These are phyloP conservation scores for Ammodytes dubius DNA, from an alignment of 2,113 vertebrate species.

Conservation along the genomic window DNA sequence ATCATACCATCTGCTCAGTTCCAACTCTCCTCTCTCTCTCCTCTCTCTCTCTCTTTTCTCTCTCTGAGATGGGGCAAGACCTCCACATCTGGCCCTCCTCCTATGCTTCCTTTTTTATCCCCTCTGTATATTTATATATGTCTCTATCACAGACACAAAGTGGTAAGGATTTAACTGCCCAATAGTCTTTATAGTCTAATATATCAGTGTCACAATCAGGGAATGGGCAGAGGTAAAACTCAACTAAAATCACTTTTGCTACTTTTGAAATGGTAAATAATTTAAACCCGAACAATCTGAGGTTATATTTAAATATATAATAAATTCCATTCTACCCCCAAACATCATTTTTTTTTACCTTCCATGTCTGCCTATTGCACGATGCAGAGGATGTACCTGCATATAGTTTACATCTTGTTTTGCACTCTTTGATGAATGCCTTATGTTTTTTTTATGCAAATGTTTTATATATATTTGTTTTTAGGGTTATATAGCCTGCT, in stretches of 20 bases:
- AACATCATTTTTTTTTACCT: too few species aligned
- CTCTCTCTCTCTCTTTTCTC: too few species aligned
- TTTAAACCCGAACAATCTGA: neutral
- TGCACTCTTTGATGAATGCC: too few species aligned
- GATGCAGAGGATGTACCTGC: too few species aligned
- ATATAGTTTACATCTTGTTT: too few species aligned
- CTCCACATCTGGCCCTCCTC: conserved; percentile 75
- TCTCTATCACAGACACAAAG: conserved; percentile 40
- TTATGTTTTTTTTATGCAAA: too few species aligned
- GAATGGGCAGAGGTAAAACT: conserved; percentile 24
- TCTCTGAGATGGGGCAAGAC: conserved; percentile 48
- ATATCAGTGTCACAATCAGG: conserved; percentile 42
- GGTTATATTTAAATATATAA: neutral
- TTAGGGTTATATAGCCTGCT: too few species aligned
- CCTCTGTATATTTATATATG: conserved; percentile 10
- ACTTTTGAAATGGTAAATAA: neutral
- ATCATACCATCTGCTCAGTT: conserved; percentile 72
- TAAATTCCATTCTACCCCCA: too few species aligned
- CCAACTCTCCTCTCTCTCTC: conserved; percentile 1
- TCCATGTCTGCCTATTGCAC: too few species aligned
- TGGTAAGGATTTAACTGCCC: conserved; percentile 58
- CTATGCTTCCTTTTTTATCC: conserved; percentile 56
- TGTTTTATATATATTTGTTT: too few species aligned
- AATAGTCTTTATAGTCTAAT: conserved; percentile 59
- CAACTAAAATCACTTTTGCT: conserved; percentile 23